Base-by-base conservation (phyloP, 2,888 invertebrate species). In the Acheta domesticus region DNA sequence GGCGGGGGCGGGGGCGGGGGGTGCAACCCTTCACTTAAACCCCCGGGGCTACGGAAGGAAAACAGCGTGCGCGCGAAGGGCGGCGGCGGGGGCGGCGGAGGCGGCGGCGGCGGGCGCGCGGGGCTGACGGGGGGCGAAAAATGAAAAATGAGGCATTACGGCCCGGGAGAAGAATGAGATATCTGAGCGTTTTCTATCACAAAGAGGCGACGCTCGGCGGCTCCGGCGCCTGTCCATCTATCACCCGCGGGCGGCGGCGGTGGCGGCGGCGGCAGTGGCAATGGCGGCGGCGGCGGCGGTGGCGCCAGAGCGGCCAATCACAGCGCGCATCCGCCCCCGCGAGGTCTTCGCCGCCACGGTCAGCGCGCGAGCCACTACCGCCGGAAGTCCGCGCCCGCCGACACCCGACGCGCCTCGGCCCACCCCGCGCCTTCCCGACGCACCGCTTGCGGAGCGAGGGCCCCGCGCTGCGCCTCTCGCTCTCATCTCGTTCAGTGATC, bases 81-180 rank as follows among this genome's bases (percentile, higher is more conserved):
- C 23, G 23, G 36, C 36, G 36, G 73, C 19, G 19, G 73, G 14
- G 73, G 73, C 19, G 19, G 73, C 1, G 73, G 73, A 0, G 19
- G 73, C 8, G 36, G 1, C 5, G 36, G 21, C 12, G 75, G 19
- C 14, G 75, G 75, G 14, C 14, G 20, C n/a, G 21, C 14, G 21
- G 75, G 21, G 21, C n/a, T 75, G 75, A 75, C 21, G 75, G 75
- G 36, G 75, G 75, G 21, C 14, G 36, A 75, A 48, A 76, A 76
- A 76, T 76, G 76, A 76, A 76, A 76, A 76, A 76, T 76, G 76
- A 76, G 49, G 48, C 76, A 49, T 62, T 76, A 76, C 36, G 76
- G 48, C 48, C 76, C 19, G n/a, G 19, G 76, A 76, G n/a, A 48
- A 36, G 76, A 48, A 76, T 36, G 76, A 76, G 76, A 76, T 62